These are phyloP conservation scores for Ornithoptera alexandrae DNA, from an alignment of 2,888 invertebrate genomes.

Conservation along the genomic window DNA sequence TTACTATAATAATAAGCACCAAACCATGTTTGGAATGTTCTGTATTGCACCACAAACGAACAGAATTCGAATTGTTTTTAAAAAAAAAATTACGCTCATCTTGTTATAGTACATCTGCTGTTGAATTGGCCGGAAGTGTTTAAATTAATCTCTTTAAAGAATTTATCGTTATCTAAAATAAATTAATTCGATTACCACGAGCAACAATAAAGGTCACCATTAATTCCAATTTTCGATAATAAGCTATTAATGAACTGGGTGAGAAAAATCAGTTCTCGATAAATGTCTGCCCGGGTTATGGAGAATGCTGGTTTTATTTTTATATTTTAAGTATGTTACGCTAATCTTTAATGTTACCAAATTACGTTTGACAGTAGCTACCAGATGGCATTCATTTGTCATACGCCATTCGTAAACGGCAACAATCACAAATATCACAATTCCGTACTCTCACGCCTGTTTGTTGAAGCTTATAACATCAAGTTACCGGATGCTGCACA, in stretches of 20 bases:
- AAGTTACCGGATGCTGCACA: too few relatives aligned
- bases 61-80: conserved; percentile 53
- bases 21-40: conserved; percentile 79
- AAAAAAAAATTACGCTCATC: conserved; percentile 47
- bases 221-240: conserved; percentile 38
- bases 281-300: background rate
- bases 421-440: conserved; percentile 28
- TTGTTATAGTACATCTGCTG: conserved; percentile 42
- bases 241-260: conserved; percentile 32
- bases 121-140: conserved; percentile 39
- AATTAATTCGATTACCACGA: conserved; percentile 59
- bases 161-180: conserved; percentile 45
- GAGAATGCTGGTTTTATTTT: background rate
- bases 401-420: conserved; percentile 8
- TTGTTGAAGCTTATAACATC: conserved; percentile 1
- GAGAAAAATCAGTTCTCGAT: conserved; percentile 28
- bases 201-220: conserved; percentile 75
- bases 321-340: background rate
- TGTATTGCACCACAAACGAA: conserved; percentile 74
- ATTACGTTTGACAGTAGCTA: conserved; percentile 12
- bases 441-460: conserved; percentile 18
- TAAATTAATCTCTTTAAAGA: conserved; percentile 39
- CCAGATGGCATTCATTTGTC: conserved; percentile 12
- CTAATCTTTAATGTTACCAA: background rate
- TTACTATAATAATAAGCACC: conserved; percentile 77